Base-by-base conservation (phyloP, 2,888 invertebrate species). In the Eupithecia vulgata region DNA sequence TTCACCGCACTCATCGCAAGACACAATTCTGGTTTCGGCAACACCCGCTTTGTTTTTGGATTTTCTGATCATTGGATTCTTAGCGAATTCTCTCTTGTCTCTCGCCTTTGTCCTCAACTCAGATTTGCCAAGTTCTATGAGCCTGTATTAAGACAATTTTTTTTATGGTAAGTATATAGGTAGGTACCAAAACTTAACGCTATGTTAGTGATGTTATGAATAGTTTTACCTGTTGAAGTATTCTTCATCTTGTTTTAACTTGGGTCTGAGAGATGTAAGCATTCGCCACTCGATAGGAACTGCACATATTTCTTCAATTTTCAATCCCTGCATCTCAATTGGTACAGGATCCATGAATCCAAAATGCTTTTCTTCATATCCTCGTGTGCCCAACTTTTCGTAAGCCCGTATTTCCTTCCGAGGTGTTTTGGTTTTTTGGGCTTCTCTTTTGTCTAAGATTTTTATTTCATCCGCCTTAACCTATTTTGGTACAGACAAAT, bases 281-380 rank as follows among this genome's bases (percentile, higher is more conserved):
- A 98, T 98, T 88, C 97, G 96, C 98, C 98, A 98, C 86, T 98
- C 98, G 76, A 98, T 98, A 52, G 97, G 96, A 25, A 98, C 98
- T 13, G 96, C 95, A 82, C 97, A 97, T 67, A 98, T 92, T 82
- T 98, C 98, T 67, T 96, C 95, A 81, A 97, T 95, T 84, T 96
- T 96, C 61, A 97, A 93, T 13, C 95, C 94, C 81, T 95, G 95
- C 98, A 98, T 98, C 88, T 98, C 98, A 0, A 95, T 93, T 3
- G 98, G 98, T 78, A 98, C 94, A 0, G 98, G 98, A 90, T 98
- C 97, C 82, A 95, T 94, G 80, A 95, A 96, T 0, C 89, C 90
- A 74, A 91, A 95, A 37, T 94, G 89, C 80, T 94, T 94, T 79
- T 94, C 94, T 83, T 95, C 95, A 74, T 94, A 94, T 12, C 96